Evolutionary conservation across 2,888 invertebrate species (phyloP).

Genomic region (Cephus runcator): DNA sequence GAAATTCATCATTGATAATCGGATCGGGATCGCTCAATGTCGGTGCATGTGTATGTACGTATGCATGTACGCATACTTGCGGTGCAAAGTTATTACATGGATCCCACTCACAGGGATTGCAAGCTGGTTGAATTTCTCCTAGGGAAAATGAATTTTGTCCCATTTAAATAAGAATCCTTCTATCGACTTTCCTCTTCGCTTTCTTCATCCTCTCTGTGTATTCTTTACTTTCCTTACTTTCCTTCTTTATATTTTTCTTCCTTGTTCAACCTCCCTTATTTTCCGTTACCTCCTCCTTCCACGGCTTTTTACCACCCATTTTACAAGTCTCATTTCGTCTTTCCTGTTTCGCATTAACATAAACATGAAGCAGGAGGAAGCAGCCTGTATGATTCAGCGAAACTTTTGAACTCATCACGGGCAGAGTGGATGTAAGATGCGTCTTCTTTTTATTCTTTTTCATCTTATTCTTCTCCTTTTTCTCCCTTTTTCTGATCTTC

Average conservation of each 20-base stretch:
- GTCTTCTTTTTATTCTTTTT: neutral
- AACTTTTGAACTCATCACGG: conserved; percentile 14
- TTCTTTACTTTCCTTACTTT: neutral
- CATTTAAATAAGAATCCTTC: neutral
- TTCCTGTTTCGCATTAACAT: conserved; percentile 19
- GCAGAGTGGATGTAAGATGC: conserved; percentile 2
- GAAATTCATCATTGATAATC: neutral
- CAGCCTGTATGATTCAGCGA: conserved; percentile 14
- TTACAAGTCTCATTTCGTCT: conserved; percentile 8
- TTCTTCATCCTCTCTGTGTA: too few species aligned
- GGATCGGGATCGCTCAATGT: neutral
- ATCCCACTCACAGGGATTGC: neutral
- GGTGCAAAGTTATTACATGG: neutral
- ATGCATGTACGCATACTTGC: neutral
- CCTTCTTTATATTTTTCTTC: neutral
- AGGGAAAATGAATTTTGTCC: neutral
- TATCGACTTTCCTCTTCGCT: neutral
- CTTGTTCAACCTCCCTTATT: conserved; percentile 2
- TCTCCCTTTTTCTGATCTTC: neutral
- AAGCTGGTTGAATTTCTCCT: neutral
- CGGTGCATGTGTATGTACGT: neutral
- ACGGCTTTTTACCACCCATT: conserved; percentile 1
- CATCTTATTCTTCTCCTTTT: neutral
- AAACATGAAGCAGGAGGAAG: conserved; percentile 21
- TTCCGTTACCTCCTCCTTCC: neutral